phyloP scores from a whole-genome alignment of 92 coral and sea anemone genomes.

The Phenganax subtilis region DNA sequence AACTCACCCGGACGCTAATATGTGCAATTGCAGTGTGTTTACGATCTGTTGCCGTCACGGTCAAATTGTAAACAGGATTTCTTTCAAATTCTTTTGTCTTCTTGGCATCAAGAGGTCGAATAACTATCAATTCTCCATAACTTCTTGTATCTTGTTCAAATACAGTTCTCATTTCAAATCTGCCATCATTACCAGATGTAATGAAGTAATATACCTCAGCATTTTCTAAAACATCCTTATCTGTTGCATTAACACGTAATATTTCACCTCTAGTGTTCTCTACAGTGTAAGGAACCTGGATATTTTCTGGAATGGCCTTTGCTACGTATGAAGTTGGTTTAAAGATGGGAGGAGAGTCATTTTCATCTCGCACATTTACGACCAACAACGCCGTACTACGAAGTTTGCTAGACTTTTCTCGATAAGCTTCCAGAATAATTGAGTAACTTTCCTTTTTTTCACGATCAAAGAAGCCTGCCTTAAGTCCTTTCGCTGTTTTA shows the following conservation, averaged over 20 bases:
- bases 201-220: slow-evolving; percentile 76
- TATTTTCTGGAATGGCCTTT: slow-evolving; percentile 55
- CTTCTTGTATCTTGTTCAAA: slow-evolving; percentile 42
- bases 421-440: slow-evolving; percentile 58
- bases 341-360: slow-evolving; percentile 73
- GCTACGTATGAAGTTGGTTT: slow-evolving; percentile 47
- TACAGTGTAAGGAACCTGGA: slow-evolving; percentile 52
- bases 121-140: slow-evolving; percentile 63
- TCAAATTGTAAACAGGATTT: slow-evolving; percentile 58
- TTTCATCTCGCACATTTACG: slow-evolving; percentile 73
- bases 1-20: slow-evolving; percentile 35
- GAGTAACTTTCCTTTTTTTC: slow-evolving; percentile 50
- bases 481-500: slow-evolving; percentile 45
- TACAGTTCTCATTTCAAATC: slow-evolving; percentile 31
- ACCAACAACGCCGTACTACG: slow-evolving; percentile 46
- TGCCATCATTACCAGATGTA: slow-evolving; percentile 67
- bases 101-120: slow-evolving; percentile 72
- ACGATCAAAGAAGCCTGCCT: slow-evolving; percentile 54
- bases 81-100: slow-evolving; percentile 64
- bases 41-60: slow-evolving; percentile 77
- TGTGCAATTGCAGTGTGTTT: slow-evolving; percentile 59
- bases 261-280: neutral
- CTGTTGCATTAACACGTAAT: slow-evolving; percentile 58
- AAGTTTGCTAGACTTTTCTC: slow-evolving; percentile 47
- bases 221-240: slow-evolving; percentile 69